A percentile compares a stretch with the other conserved stretches of the same genome.
Conservation (phyloP, 2,797 vertebrate genomes). For the Columba guinea region DNA sequence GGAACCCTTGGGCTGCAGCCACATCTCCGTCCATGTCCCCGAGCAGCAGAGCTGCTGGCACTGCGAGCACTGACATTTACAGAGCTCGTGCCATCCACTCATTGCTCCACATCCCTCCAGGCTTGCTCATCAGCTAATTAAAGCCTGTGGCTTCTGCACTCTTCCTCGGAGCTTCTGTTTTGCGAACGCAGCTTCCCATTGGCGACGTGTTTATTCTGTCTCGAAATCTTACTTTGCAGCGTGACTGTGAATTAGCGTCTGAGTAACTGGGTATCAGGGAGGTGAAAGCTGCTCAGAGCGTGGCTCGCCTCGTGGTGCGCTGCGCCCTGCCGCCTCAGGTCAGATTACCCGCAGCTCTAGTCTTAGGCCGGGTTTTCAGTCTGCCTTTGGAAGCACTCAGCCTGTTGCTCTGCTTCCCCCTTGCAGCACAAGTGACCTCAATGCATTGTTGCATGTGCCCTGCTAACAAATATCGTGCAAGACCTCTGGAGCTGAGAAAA, state of each 20-base stretch:
- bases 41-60: background rate
- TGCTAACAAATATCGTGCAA: background rate
- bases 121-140: constrained; percentile 32
- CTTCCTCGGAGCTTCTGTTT: background rate
- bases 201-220: background rate
- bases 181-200: background rate
- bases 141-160: background rate
- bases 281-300: background rate
- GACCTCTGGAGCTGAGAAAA: background rate
- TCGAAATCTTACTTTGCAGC: background rate
- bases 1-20: background rate
- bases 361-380: background rate
- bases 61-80: constrained; percentile 4
- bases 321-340: background rate
- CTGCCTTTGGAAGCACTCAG: background rate
- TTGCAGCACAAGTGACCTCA: background rate
- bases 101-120: background rate
- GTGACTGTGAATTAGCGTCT: background rate
- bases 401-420: background rate
- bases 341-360: background rate
- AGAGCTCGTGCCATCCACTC: background rate
- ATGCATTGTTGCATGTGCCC: background rate
- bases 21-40: background rate
- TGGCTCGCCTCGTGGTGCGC: background rate
- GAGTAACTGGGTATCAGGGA: background rate